Evolutionary conservation across 2,888 invertebrate species (phyloP).

Genomic region (Arctia plantaginis): DNA sequence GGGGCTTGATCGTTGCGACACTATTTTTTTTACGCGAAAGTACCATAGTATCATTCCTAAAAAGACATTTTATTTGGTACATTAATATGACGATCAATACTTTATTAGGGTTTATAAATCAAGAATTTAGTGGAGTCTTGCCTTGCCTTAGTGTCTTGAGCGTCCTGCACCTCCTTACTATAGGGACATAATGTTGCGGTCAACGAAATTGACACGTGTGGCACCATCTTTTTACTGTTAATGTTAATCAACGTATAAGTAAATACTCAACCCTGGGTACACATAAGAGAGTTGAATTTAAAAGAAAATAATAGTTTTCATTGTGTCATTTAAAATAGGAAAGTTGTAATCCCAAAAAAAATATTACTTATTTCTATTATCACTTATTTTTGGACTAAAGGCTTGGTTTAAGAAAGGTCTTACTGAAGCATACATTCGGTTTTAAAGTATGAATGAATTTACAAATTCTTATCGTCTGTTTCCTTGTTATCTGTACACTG

Average conservation of each 20-base stretch:
- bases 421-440: too few relatives aligned
- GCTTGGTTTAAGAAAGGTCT: neutral
- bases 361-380: neutral
- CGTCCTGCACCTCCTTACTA: neutral
- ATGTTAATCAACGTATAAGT: too few relatives aligned
- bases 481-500: neutral
- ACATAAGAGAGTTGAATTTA: too few relatives aligned
- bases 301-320: neutral
- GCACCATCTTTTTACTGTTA: too few relatives aligned
- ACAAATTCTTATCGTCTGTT: neutral
- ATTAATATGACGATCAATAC: neutral
- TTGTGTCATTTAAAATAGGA: too few relatives aligned
- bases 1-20: too few relatives aligned
- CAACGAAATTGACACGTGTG: too few relatives aligned
- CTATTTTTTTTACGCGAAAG: too few relatives aligned
- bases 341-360: too few relatives aligned
- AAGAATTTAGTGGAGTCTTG: neutral
- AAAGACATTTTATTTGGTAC: neutral
- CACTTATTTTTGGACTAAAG: neutral
- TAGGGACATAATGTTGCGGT: neutral
- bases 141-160: neutral
- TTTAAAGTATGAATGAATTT: neutral
- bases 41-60: too few relatives aligned
- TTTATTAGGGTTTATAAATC: neutral
- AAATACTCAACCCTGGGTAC: too few relatives aligned